Evolutionary conservation across 2,113 vertebrate species (phyloP), one percentile per base, ranked within the genome.

Genomic region (Vidua macroura): DNA sequence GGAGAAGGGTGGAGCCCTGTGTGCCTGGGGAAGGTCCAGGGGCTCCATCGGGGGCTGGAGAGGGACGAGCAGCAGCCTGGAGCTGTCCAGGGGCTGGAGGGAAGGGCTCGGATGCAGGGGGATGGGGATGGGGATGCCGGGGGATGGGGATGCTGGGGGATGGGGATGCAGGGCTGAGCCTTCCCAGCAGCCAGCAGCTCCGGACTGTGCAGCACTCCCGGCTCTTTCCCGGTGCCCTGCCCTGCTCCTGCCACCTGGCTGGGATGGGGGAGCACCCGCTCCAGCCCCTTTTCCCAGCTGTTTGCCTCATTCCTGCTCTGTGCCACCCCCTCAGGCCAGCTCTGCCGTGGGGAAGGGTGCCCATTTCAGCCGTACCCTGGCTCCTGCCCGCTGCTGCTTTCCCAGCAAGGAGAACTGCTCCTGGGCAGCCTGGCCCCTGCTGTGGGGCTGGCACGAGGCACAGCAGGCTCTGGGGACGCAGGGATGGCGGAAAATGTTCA

Each of bases 41-140:
- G 21, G 35, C 7, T 72, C 30, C 48, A 6, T 35, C 30, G 3
- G 60, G 43, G 43, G 39, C 6, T 2, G 31, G 35, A 27, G 53
- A 22, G 59, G 24, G 31, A 23, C 1, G 23, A 8, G 23, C 68
- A 22, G 39, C 27, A 52, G 41, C 48, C 24, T 15, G 41, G 28
- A 49, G 51, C 67, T 72, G 58, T 6, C 0, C 2, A 10, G 22
- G 37, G 33, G 30, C 33, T n/a, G 73, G 4, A 44, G 30, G 30
- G 46, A 55, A 64, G 27, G 35, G 12, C 5, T 21, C 3, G 68
- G 20, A 1, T n/a, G n/a, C 1, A 0, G 5, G 16, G 49, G 49
- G 14, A 27, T 41, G 19, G 49, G 53, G 30, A 20, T 31, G 53
- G 5, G 53, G 53, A 6, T 28, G 22, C 24, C 5, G 19, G 11